These are phyloP conservation scores for Nipponacmea schrenckii DNA, from an alignment of 2,888 invertebrate species.

Conservation along the genomic window DNA sequence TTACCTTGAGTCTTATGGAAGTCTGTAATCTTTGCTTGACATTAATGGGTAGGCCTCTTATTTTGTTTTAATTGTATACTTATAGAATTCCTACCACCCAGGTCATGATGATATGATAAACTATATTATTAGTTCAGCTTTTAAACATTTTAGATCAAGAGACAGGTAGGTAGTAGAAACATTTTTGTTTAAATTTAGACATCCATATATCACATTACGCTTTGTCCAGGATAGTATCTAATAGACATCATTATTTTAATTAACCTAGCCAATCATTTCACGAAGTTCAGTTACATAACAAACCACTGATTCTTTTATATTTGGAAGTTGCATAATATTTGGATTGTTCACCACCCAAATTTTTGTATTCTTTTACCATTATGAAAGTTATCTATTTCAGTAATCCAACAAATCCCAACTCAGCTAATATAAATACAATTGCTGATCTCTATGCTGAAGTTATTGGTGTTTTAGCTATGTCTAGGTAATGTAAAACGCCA, in stretches of 20 bases:
- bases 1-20: too few relatives aligned
- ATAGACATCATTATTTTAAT: too few relatives aligned
- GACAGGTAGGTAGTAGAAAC: constrained; percentile 79
- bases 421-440: constrained; percentile 94
- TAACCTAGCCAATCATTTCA: too few relatives aligned
- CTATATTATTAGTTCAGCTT: constrained; percentile 94
- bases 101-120: constrained; percentile 95
- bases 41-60: too few relatives aligned
- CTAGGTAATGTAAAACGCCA: constrained; percentile 74
- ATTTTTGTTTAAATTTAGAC: neutral
- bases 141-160: constrained; percentile 96
- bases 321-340: too few relatives aligned
- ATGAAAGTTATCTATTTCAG: constrained; percentile 69
- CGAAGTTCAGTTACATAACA: too few relatives aligned
- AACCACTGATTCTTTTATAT: too few relatives aligned
- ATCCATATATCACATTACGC: too few relatives aligned
- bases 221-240: too few relatives aligned
- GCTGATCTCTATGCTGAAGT: constrained; percentile 99
- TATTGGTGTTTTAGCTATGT: constrained; percentile 92
- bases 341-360: too few relatives aligned
- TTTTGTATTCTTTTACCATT: too few relatives aligned
- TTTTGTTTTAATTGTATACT: constrained; percentile 9
- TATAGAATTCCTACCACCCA: constrained; percentile 88
- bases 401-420: constrained; percentile 90
- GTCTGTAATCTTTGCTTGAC: too few relatives aligned